Base-by-base conservation (phyloP, 2,888 invertebrate species). In the Apamea sordens region DNA sequence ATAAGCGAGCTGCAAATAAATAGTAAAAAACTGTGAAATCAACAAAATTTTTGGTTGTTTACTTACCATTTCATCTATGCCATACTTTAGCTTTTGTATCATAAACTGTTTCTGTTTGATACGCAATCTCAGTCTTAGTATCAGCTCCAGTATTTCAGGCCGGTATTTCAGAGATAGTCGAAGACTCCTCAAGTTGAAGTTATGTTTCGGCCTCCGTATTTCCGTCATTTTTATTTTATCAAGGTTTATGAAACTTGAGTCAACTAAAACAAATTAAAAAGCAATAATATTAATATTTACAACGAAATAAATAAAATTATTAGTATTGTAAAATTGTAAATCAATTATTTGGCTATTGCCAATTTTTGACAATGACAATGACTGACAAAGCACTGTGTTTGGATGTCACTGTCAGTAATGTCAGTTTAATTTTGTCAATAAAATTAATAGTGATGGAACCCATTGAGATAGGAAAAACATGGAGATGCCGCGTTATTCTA, bases 101-200 rank as follows among this genome's bases (percentile, higher is more conserved):
- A 97, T 96, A 79, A 95, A 96, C 56, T 97, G 97, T 90, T 98
- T 98, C 88, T 95, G 96, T 76, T 94, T 95, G 65, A 98, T 96
- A 80, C 95, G 95, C 56, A 95, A 95, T 80, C 97, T 97, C 91
- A 98, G 96, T 90, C 97, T 97, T 65, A 97, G 91, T 86, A 98
- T 97, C 77, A 97, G 97, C 84, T 95, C 95, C 59, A 97, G 86
- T 28, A 98, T 96, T 87, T 97, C 97, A 18, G 98, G 98, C 82
- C 97, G 96, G 85, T 97, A 97, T 89, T 95, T 94, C 53, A 98
- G 91, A 81, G 96, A 95, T 50, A 95, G 82, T 7, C 94, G 93
- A 65, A 96, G 91, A 72, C 85, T 92, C 87, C 91, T 91, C 76
- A 93, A 85, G 76, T 86, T 92, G 56, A 92, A 92, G 7, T 80